Base-by-base conservation (phyloP, 2,797 vertebrate species). In the Esox masquinongy region DNA sequence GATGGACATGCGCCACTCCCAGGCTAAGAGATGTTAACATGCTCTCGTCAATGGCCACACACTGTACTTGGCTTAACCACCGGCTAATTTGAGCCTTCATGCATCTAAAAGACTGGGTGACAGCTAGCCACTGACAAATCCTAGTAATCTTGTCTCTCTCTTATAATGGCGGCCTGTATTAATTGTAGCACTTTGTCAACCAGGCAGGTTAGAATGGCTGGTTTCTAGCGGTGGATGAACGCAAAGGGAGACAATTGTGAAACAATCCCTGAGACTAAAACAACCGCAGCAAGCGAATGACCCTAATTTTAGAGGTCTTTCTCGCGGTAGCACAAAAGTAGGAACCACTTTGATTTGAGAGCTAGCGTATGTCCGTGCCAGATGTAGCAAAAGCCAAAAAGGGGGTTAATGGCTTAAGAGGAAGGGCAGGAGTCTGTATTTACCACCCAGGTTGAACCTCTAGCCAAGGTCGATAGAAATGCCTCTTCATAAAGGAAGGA, bases 1-100 rank as follows among this genome's bases (percentile, higher is more conserved):
- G 77, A 72, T 66, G 51, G 56, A 73, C 77, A 77, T 29, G 74
- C 80, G 22, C 84, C 82, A 73, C 83, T 76, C 79, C 85, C 78
- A 74, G 61, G 29, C 79, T 70, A 77, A 80, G 76, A 76, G 36
- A 19, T n/a, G 36, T 29, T 34, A 34, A 9, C 64, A 36, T 17
- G 17, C 15, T 29, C 63, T 66, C 6, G 15, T 34, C 29, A 67
- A 16, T 16, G 15, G 56, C 19, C 56, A n/a, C 22, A 56, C 15
- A 56, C 24, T 64, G 5, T 67, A 67, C 64, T 67, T 66, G 29
- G 15, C 29, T 29, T 31, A 29, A 29, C 26, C 29, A 6, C 63
- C 29, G 29, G 15, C 15, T 17, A 15, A 66, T 47, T 47, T 11
- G 43, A 47, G 43, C 43, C 6, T 47, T 14, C 11, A 61, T 22